These are phyloP conservation scores for Cettia cetti DNA, from an alignment of 2,113 vertebrate genomes.

Conservation along the genomic window DNA sequence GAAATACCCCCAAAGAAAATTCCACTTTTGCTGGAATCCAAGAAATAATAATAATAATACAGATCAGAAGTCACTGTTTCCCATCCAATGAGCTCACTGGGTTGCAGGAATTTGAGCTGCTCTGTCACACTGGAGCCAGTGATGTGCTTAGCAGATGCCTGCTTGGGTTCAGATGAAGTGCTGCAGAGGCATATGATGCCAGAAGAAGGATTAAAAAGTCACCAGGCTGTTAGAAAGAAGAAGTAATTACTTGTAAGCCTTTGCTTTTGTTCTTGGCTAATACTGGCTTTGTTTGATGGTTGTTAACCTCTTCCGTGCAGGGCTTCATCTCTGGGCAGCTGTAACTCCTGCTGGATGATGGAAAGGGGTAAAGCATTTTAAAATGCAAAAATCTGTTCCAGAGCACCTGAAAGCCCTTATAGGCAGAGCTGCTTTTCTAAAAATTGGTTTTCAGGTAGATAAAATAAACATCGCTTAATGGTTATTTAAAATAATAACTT, in stretches of 20 bases:
- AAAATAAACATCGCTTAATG: not conserved
- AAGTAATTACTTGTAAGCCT: constrained; percentile 38
- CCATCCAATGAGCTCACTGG: not conserved
- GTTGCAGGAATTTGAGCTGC: constrained; percentile 28
- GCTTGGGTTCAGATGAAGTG: constrained; percentile 45
- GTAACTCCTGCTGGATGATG: not conserved
- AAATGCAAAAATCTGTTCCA: not conserved
- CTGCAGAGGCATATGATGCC: constrained; percentile 2
- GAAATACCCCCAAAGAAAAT: not conserved
- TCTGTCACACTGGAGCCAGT: not conserved
- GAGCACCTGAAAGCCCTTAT: not conserved
- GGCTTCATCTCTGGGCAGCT: not conserved
- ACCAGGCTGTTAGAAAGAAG: constrained; percentile 36
- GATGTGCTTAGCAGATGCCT: constrained; percentile 49
- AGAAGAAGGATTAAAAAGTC: constrained; percentile 50
- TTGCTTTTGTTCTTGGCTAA: constrained; percentile 42
- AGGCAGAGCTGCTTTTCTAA: not conserved
- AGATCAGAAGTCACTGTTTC: not conserved
- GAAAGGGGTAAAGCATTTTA: not conserved
- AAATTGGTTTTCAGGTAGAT: not conserved
- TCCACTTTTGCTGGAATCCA: not conserved
- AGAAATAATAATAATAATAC: not conserved
- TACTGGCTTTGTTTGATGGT: not conserved
- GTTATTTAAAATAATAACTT: not conserved
- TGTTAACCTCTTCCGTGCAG: not conserved